Conservation (phyloP, 1,140 invertebrate species). For the Drosophila neocordata region DNA sequence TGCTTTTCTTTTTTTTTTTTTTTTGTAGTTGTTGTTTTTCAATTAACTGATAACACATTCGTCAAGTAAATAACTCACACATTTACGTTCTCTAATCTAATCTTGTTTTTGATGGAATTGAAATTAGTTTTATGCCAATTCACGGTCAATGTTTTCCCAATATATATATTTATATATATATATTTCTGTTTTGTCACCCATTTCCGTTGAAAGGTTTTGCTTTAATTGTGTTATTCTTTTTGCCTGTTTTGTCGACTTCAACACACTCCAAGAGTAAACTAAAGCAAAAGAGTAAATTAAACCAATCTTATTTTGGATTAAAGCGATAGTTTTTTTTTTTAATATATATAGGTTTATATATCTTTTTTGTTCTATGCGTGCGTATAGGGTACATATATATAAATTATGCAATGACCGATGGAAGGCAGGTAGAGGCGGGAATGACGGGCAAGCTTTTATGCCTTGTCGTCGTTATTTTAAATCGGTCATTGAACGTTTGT, state of each 20-base stretch:
- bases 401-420: constrained; percentile 63
- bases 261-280: no score
- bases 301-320: no score
- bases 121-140: constrained; percentile 59
- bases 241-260: no score
- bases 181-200: constrained; percentile 39
- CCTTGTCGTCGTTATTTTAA: constrained; percentile 27
- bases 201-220: constrained; percentile 46
- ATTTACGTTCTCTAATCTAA: constrained; percentile 48
- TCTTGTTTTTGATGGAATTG: constrained; percentile 25
- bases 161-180: not conserved
- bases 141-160: constrained; percentile 71
- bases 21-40: constrained; percentile 33
- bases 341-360: no score
- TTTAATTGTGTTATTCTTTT: constrained; percentile 22
- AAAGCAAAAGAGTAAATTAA: not conserved
- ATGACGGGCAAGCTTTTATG: not conserved
- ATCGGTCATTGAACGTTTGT: constrained; percentile 65
- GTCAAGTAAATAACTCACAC: constrained; percentile 35
- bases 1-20: not conserved
- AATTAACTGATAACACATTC: constrained; percentile 53
- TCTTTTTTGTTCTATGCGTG: not conserved
- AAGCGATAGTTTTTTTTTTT: no score
- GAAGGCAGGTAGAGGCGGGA: not conserved
- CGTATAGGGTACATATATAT: constrained; percentile 2